Evolutionary conservation across 2,113 vertebrate genomes (phyloP).

Genomic region (Pomatorhinus ruficollis): DNA sequence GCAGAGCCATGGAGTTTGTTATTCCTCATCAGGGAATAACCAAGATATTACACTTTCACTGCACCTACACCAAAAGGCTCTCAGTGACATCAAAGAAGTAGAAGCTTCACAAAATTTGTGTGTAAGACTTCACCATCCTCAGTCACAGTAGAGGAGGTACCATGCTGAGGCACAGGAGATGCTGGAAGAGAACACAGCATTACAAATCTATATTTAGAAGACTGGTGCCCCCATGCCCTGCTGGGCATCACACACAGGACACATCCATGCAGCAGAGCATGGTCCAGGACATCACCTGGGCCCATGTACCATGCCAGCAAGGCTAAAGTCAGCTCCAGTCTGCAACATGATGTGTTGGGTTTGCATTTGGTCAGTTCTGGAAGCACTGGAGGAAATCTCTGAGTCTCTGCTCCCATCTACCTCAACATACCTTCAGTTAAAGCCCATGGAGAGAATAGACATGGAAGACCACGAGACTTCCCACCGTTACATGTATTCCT

Average conservation of each 20-base stretch:
- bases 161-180: neutral
- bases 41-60: neutral
- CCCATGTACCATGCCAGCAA: neutral
- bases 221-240: neutral
- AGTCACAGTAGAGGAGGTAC: neutral
- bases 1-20: neutral
- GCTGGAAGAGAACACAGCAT: neutral
- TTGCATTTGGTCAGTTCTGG: neutral
- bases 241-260: neutral
- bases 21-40: neutral
- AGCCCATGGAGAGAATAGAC: neutral
- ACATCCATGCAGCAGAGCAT: accelerated
- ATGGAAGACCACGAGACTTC: neutral
- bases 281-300: neutral
- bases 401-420: neutral
- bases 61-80: neutral
- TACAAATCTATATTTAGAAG: neutral
- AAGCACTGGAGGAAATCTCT: neutral
- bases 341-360: neutral
- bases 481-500: accelerated
- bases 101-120: neutral
- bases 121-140: neutral
- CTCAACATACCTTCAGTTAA: neutral
- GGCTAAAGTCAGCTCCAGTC: neutral
- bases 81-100: neutral